These are phyloP conservation scores for Cyphomyrus discorhynchus DNA, from an alignment of 2,113 vertebrate genomes.

Conservation along the genomic window DNA sequence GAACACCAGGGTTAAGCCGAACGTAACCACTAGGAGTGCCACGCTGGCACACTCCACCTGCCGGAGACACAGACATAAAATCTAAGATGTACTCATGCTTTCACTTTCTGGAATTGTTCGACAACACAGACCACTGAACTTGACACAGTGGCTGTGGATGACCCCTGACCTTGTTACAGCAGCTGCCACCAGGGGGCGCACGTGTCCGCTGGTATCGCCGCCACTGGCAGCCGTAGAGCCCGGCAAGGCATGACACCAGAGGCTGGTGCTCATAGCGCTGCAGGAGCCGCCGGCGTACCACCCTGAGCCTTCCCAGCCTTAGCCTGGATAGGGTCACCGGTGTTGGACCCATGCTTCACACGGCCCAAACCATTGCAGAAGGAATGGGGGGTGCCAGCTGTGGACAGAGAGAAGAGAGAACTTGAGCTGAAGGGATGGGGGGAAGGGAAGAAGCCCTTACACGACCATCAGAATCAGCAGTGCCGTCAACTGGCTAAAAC, in stretches of 20 bases:
- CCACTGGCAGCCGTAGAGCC: constrained; percentile 82
- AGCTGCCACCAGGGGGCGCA: constrained; percentile 69
- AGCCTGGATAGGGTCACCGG: constrained; percentile 55
- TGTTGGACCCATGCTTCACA: constrained; percentile 50
- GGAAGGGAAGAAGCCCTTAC: neutral
- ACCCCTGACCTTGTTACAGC: constrained; percentile 68
- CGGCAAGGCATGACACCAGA: constrained; percentile 74
- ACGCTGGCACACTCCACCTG: constrained; percentile 68
- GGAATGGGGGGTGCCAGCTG: neutral
- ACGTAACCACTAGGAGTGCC: constrained; percentile 64
- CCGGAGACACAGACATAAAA: neutral
- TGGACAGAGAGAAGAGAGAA: neutral
- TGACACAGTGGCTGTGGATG: neutral
- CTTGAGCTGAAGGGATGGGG: neutral
- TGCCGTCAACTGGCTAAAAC: neutral
- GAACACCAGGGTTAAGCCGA: constrained; percentile 72
- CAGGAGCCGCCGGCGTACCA: constrained; percentile 65
- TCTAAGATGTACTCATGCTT: neutral
- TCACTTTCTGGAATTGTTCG: neutral
- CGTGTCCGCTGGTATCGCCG: constrained; percentile 67
- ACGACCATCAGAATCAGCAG: neutral
- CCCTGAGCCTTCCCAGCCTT: constrained; percentile 72
- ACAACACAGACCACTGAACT: neutral
- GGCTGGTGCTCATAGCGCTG: constrained; percentile 75
- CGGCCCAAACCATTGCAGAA: constrained; percentile 47